Evolutionary conservation across 2,113 vertebrate genomes (phyloP), one percentile per base, ranked within the genome.

Genomic region (Recurvirostra avosetta): DNA sequence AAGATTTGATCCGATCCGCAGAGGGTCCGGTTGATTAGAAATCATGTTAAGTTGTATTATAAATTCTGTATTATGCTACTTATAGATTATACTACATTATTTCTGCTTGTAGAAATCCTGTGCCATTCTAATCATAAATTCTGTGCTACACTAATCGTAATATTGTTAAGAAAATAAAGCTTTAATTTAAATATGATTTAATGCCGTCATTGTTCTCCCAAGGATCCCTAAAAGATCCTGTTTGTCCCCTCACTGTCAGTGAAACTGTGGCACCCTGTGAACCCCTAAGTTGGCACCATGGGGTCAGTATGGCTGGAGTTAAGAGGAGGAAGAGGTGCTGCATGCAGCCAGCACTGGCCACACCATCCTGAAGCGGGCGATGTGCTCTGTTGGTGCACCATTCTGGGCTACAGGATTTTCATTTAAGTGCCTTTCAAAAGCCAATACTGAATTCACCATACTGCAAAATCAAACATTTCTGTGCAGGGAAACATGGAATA

Each of bases 301-400:
- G 20, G 29, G 32, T 5, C 5, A 5, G 11, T 40, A 26, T 3
- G 43, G 47, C 47, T 63, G 50, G 40, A 89, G 27, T 55, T 40
- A 62, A 38, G 43, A 71, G 15, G 23, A 79, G 23, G n/a, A 74
- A 34, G 45, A 76, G 41, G 65, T 45, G 56, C 50, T 43, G 78
- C 52, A 56, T 0, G 0, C 15, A 76, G 53, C 27, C 79, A 84
- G 34, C 40, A 15, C 40, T 41, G 62, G 41, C 16, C 1, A 8
- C 38, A 47, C 11, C 47, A 19, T 34, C 36, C 34, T 43, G 52
- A 94, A 71, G 21, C 0, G 3, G 29, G 67, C 2, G 4, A 32
- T 1, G 0, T 43, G n/a, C 55, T 70, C 71, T 61, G 11, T 1
- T 11, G 32, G 17, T 10, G 8, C 22, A 32, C 9, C 3, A 1